Evolutionary conservation across 2,113 vertebrate genomes (phyloP).

Genomic region (Chloebia gouldiae): DNA sequence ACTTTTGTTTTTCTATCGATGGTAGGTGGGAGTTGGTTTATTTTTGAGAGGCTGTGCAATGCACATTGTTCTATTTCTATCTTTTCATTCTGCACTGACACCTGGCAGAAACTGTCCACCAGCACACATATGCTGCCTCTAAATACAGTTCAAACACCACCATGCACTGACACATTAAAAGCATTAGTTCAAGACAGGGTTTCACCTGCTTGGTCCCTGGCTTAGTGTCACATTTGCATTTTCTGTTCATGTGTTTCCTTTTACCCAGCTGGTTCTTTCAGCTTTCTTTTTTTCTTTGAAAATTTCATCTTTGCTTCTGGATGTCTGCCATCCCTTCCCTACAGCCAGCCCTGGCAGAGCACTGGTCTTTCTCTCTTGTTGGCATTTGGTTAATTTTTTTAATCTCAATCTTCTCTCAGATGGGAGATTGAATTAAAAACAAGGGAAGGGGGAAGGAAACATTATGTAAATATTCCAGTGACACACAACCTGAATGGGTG

Average conservation of each 20-base stretch:
- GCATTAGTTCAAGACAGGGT: background rate
- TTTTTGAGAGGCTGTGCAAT: background rate
- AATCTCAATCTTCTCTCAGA: background rate
- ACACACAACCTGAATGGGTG: background rate
- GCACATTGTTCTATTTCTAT: background rate
- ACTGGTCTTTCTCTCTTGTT: background rate
- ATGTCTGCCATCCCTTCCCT: background rate
- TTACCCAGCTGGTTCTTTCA: background rate
- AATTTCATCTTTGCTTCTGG: background rate
- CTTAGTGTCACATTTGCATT: background rate
- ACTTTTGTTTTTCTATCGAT: background rate
- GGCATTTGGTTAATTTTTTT: background rate
- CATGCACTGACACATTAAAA: background rate
- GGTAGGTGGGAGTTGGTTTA: background rate
- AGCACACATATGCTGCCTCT: rapidly evolving
- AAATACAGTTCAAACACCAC: background rate
- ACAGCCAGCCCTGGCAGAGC: background rate
- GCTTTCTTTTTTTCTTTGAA: background rate
- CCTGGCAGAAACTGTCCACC: background rate
- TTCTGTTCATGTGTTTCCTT: background rate
- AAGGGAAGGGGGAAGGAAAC: background rate
- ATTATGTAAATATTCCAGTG: background rate
- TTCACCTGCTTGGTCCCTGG: background rate
- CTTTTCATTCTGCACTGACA: background rate
- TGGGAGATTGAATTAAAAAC: background rate